These are phyloP conservation scores for Drosophila gunungcola DNA, from an alignment of 1,140 invertebrate species.

Conservation along the genomic window DNA sequence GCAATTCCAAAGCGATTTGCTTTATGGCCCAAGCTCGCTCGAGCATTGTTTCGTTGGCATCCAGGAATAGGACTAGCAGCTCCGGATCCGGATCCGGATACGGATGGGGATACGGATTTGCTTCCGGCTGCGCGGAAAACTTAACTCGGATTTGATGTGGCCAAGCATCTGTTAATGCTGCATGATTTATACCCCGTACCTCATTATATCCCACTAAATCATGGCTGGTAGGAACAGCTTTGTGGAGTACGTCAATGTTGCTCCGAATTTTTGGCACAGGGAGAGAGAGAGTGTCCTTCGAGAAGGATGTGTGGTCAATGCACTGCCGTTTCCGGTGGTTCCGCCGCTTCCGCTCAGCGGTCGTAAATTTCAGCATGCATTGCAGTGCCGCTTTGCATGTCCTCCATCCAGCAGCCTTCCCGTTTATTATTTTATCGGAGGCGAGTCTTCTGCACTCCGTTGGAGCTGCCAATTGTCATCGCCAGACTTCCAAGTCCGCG, in stretches of 20 bases:
- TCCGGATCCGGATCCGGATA: constrained; percentile 16
- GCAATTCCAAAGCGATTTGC: constrained; percentile 75
- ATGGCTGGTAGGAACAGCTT: constrained; percentile 2
- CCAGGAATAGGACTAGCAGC: constrained; percentile 4
- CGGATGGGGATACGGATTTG: constrained; percentile 51
- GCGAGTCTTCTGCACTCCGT: constrained; percentile 28
- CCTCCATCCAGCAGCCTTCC: neutral
- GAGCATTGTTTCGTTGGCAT: constrained; percentile 63
- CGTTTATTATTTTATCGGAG: constrained; percentile 58
- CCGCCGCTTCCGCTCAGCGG: constrained; percentile 18
- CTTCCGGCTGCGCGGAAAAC: constrained; percentile 60
- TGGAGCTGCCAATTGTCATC: constrained; percentile 48
- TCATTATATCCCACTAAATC: constrained; percentile 65
- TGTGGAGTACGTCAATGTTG: constrained; percentile 33
- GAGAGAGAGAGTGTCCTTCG: neutral
- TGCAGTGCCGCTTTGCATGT: constrained; percentile 47
- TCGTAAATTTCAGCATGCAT: constrained; percentile 24
- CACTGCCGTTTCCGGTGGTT: constrained; percentile 47
- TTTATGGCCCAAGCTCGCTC: constrained; percentile 44
- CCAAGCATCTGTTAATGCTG: constrained; percentile 76
- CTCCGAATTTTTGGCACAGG: constrained; percentile 10
- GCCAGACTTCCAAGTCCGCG: constrained; percentile 7
- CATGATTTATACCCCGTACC: constrained; percentile 64
- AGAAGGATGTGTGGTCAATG: constrained; percentile 46
- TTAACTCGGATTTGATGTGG: constrained; percentile 76